Base-by-base conservation (phyloP, 1,140 invertebrate genomes). In the Ostrea denselamellosa region DNA sequence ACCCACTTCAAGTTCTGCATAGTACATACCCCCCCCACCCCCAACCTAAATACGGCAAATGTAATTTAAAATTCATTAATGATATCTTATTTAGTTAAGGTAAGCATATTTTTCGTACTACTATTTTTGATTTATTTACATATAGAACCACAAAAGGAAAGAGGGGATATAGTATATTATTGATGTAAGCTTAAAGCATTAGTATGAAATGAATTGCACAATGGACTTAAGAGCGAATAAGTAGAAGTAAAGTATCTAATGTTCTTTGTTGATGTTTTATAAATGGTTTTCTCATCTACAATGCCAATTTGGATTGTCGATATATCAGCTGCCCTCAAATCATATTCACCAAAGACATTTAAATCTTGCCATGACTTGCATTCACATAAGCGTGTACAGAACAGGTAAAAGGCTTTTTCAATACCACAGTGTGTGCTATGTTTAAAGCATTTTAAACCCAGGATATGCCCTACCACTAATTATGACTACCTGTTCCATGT, bases 391-490 rank as follows among this genome's bases (percentile, higher is more conserved):
- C 68, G 68, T 77, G 68, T 77, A 77, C 25, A 3, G 68, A 77
- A 77, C 68, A 77, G 68, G 68, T 77, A 77, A 77, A 77, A 77
- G 68, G 10, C 68, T 77, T 77, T 77, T 77, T 77, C 68, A 77
- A 77, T 77, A 28, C 25, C 14, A 25, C 25, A 34, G 68, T 77
- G 68, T 77, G 68, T 77, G 25, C 68, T 77, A 34, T 8, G 68
- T 77, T 77, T 77, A 77, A 77, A 77, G 68, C 28, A 77, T 77
- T 77, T 77, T 77, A 77, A 77, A 77, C 68, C 68, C 68, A 77
- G 68, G 68, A 77, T 77, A 77, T 77, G 68, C 68, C 68, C 68
- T 77, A 9, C 68, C 25, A 77, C 68, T 77, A 77, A 77, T 77
- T 77, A 77, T 77, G 68, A 77, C 68, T 77, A 77, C 68, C 68